phyloP scores from a whole-genome alignment of 2,113 vertebrate species.

The Acanthisitta chloris region DNA sequence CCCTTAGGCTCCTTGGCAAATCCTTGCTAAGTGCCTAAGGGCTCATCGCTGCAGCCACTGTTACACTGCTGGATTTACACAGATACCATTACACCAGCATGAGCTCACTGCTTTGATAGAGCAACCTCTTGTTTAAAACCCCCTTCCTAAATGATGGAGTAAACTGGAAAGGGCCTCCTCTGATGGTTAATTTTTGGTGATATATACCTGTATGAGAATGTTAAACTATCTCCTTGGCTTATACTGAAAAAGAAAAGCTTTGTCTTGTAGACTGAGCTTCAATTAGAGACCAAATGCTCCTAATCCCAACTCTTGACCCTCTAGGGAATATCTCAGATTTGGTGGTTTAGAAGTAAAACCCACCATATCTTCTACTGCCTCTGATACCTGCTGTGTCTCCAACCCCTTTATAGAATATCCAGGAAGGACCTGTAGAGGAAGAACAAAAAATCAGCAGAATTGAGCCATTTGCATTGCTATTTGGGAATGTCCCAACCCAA shows the following conservation, averaged over 20 bases:
- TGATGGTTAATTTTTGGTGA: neutral
- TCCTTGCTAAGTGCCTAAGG: constrained; percentile 2
- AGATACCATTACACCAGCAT: neutral
- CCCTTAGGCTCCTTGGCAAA: constrained; percentile 24
- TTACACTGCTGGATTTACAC: neutral
- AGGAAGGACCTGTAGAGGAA: neutral
- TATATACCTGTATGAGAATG: neutral
- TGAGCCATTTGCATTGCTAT: neutral
- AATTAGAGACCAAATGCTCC: neutral
- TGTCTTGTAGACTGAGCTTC: neutral
- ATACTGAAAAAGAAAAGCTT: neutral
- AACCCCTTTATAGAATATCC: neutral
- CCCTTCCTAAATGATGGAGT: neutral
- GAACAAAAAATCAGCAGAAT: neutral
- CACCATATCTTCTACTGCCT: neutral
- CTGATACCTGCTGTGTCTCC: neutral
- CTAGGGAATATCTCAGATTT: neutral
- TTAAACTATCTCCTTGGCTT: neutral
- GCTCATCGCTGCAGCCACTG: neutral
- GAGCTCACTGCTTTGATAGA: neutral
- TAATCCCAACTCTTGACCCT: neutral
- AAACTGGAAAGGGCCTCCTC: neutral
- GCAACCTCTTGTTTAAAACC: neutral
- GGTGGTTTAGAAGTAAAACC: neutral
- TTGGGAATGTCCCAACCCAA: neutral